Evolutionary conservation across 2,113 vertebrate genomes (phyloP).

Genomic region (Amazona guildingii): DNA sequence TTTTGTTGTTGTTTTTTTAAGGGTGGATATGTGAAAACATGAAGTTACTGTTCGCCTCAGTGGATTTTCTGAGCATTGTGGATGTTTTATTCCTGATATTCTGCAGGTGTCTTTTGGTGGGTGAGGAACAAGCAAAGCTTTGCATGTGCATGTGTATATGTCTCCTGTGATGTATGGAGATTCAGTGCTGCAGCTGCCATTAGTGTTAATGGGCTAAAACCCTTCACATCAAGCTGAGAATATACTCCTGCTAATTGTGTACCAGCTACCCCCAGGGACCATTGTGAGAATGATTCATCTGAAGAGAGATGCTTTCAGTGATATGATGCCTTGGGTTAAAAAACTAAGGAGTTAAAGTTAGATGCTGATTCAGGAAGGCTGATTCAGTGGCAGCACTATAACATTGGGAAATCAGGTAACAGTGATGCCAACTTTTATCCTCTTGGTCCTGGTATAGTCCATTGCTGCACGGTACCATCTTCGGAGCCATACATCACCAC

Average conservation of each 20-base stretch:
- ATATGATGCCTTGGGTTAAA: not conserved
- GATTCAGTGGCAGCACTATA: slow-evolving; percentile 1
- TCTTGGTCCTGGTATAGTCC: slow-evolving; percentile 44
- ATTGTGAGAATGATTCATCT: not conserved
- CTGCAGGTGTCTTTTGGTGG: not conserved
- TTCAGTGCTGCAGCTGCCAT: not conserved
- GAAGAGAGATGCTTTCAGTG: not conserved
- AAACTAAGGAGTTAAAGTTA: slow-evolving; percentile 11
- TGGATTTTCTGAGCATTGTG: not conserved
- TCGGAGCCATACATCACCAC: slow-evolving; percentile 68
- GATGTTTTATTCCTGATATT: not conserved
- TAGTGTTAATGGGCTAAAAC: not conserved
- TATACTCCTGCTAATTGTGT: slow-evolving; percentile 8
- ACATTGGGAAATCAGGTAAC: not conserved
- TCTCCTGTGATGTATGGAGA: not conserved
- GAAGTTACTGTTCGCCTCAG: not conserved
- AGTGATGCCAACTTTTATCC: slow-evolving; percentile 19
- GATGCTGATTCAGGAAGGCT: not conserved
- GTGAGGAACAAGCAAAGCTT: not conserved
- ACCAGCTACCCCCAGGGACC: not conserved
- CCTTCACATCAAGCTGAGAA: not conserved
- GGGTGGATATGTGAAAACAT: not conserved
- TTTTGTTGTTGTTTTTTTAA: not conserved
- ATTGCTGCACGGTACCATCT: slow-evolving; percentile 54
- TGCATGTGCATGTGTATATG: not conserved